Conservation (phyloP, 1,140 invertebrate genomes). For the Pseudomyrmex gracilis region DNA sequence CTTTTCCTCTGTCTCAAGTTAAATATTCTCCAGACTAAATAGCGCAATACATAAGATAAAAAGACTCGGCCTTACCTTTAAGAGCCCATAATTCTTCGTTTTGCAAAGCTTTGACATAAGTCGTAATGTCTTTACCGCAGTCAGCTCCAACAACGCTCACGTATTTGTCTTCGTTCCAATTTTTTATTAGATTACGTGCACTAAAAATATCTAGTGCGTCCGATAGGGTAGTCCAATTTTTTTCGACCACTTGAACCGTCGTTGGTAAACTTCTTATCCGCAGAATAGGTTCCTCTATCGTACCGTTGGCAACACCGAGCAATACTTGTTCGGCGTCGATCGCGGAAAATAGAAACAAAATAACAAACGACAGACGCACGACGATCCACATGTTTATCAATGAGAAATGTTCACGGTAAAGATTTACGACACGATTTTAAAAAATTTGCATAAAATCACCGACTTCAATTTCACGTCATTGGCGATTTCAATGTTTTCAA, state of each 20-base stretch:
- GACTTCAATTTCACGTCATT: neutral
- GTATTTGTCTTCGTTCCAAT: conserved; percentile 80
- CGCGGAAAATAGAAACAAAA: conserved; percentile 23
- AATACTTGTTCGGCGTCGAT: neutral
- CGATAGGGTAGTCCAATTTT: conserved; percentile 80
- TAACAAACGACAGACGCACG: neutral
- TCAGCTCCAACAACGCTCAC: conserved; percentile 75
- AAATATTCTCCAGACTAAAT: neutral
- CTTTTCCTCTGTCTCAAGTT: no score
- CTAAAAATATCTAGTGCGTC: conserved; percentile 85
- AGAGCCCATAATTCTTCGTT: conserved; percentile 89
- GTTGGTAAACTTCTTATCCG: conserved; percentile 73
- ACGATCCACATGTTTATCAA: neutral
- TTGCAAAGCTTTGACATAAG: conserved; percentile 88
- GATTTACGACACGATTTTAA: neutral
- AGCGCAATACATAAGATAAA: neutral
- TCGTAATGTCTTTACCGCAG: conserved; percentile 88
- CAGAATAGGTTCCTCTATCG: conserved; percentile 57
- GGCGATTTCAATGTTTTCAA: neutral
- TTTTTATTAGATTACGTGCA: conserved; percentile 80
- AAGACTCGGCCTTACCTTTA: conserved; percentile 88
- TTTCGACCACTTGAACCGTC: conserved; percentile 21
- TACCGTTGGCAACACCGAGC: neutral
- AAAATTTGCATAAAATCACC: neutral
- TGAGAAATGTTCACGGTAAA: conserved; percentile 37